Percentiles rank a stretch among this genome's conserved stretches.
Evolutionary conservation across 2,888 invertebrate genomes (phyloP).

Genomic region (Tetanocera ferruginea): DNA sequence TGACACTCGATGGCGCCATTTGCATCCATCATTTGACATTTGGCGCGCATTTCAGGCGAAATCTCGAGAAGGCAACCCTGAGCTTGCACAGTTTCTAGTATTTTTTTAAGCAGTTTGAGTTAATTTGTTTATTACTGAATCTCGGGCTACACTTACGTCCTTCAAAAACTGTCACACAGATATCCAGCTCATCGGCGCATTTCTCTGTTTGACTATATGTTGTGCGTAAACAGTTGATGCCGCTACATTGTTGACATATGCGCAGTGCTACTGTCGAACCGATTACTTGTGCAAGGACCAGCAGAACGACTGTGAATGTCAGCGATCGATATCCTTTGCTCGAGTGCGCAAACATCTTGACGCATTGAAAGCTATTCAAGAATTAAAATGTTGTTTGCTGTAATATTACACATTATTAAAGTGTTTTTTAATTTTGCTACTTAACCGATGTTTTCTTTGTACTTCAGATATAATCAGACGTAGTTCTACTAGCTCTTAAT

Average conservation of each 20-base stretch:
- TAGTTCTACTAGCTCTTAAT: too few relatives aligned
- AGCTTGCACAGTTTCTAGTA: constrained; percentile 47
- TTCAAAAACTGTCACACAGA: constrained; percentile 62
- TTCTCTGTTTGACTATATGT: constrained; percentile 48
- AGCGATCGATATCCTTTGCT: background rate
- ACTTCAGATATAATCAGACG: background rate
- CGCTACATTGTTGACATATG: constrained; percentile 59
- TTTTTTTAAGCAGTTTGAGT: background rate
- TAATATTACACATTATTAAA: background rate
- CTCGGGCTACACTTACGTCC: constrained; percentile 54
- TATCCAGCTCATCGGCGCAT: constrained; percentile 62
- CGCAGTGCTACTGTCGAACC: constrained; percentile 47
- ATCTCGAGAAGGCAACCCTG: constrained; percentile 50
- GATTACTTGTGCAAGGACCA: constrained; percentile 5
- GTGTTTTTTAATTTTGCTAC: background rate
- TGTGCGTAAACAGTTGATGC: constrained; percentile 62
- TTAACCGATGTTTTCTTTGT: background rate
- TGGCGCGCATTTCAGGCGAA: constrained; percentile 41
- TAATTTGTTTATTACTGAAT: background rate
- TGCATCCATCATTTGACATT: constrained; percentile 30
- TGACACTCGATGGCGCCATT: background rate
- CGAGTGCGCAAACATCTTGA: background rate
- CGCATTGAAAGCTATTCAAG: background rate
- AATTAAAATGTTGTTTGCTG: background rate
- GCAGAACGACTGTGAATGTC: background rate